Evolutionary conservation across 2,888 invertebrate species (phyloP).

Genomic region (Drosophila ezoana): DNA sequence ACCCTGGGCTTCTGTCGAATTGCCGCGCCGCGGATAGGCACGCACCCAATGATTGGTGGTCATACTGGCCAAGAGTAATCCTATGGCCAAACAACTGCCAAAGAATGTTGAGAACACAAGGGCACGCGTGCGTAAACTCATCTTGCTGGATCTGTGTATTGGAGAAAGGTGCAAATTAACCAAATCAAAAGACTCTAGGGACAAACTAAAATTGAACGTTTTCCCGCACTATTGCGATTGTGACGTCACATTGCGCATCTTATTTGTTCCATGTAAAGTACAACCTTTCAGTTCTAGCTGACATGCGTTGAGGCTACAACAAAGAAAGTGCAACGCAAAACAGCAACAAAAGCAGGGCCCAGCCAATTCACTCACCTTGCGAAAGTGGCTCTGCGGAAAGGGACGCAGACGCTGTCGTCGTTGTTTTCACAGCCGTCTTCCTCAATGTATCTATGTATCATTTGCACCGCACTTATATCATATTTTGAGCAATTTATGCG

Average conservation of each 20-base stretch:
- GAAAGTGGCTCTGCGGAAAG: constrained; percentile 25
- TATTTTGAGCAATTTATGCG: constrained; percentile 14
- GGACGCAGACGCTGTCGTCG: constrained; percentile 32
- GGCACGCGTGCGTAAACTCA: constrained; percentile 89
- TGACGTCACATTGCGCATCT: not conserved
- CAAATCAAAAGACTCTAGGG: constrained; percentile 21
- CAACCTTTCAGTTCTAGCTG: not conserved
- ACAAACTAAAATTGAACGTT: constrained; percentile 14
- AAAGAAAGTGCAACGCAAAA: constrained; percentile 47
- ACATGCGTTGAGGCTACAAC: constrained; percentile 15
- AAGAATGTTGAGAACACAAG: constrained; percentile 92
- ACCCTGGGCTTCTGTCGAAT: constrained; percentile 87
- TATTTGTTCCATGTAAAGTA: not conserved
- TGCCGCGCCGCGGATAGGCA: constrained; percentile 87
- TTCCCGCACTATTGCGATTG: not conserved
- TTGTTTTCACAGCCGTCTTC: constrained; percentile 30
- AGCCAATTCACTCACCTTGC: constrained; percentile 34
- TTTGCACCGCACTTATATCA: constrained; percentile 17
- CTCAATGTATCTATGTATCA: constrained; percentile 36
- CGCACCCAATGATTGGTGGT: constrained; percentile 92
- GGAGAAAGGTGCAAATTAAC: not conserved
- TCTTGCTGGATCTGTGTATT: constrained; percentile 69
- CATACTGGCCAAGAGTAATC: constrained; percentile 89
- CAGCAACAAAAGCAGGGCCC: constrained; percentile 28
- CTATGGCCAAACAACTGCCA: constrained; percentile 89